Evolutionary conservation across 2,888 invertebrate genomes (phyloP), one percentile per base, ranked within the genome.

Genomic region (Eledona agricola): DNA sequence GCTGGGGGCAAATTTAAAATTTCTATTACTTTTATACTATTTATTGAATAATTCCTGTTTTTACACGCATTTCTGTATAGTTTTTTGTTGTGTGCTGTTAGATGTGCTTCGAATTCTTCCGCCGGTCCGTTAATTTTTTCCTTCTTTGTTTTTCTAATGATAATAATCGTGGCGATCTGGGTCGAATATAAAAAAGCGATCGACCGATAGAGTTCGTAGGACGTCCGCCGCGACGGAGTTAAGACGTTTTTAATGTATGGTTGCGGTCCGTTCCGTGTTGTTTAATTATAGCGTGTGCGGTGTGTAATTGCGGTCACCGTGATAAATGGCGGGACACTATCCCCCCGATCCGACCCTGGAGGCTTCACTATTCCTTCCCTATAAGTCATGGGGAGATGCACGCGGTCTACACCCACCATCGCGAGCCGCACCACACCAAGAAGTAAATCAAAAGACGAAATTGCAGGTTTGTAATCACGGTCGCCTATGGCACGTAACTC

Each of bases 401-500:
- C 46, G 50, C 51, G 31, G 61, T 60, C 40, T 66, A 66, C 69
- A 70, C 70, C 68, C 67, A 70, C 71, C 64, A n/a, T n/a, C n/a
- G n/a, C n/a, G n/a, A n/a, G n/a, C 62, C 59, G 55, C 57, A 49
- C 58, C 55, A 54, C 59, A 65, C 63, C 59, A 61, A 60, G 70
- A 70, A 71, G 72, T 72, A 72, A 74, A 73, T 73, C 72, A 72
- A 72, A 73, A 70, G 73, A 72, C 67, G 72, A 72, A 72, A 73
- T 74, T 72, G 73, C 72, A 71, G 72, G 73, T 73, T 70, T 71
- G 66, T 69, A 70, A 72, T 71, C 72, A 70, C 66, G 62, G 68
- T 70, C 64, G 70, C 73, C 72, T 60, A 66, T 65, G 72, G 73
- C 72, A 69, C 71, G 72, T 70, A 72, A 72, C 72, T 70, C 72